phyloP scores from a whole-genome alignment of 2,797 vertebrate genomes.

The Poecilia gillii region DNA sequence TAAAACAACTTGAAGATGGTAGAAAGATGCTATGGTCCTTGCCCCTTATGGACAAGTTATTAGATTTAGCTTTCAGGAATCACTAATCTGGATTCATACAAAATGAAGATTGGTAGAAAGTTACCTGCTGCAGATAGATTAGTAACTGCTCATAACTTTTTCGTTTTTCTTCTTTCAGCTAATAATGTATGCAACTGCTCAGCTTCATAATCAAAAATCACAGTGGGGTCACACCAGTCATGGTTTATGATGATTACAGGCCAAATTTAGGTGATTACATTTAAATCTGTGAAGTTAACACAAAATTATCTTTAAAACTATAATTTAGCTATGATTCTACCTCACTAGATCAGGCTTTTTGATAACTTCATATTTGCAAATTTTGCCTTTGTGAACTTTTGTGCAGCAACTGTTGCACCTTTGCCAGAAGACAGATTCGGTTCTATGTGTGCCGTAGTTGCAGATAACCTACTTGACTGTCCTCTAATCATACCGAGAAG shows the following conservation, averaged over 20 bases:
- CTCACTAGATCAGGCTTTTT: not conserved
- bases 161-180: not conserved
- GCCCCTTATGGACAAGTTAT: not conserved
- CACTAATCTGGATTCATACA: not conserved
- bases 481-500: not conserved
- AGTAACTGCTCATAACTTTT: not conserved
- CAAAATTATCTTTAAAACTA: not conserved
- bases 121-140: not conserved
- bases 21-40: not conserved
- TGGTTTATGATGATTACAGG: not conserved
- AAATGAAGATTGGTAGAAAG: not conserved
- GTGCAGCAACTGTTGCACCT: not conserved
- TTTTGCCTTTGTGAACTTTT: not conserved
- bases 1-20: not conserved
- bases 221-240: not conserved
- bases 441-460: not conserved
- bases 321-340: not conserved
- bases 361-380: not conserved
- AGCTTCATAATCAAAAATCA: not conserved
- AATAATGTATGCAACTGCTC: not conserved
- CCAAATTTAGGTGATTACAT: not conserved
- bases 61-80: not conserved
- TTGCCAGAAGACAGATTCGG: not conserved
- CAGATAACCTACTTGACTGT: not conserved
- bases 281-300: not conserved